Base-by-base conservation (phyloP, 1,140 invertebrate genomes). In the Bombus impatiens region DNA sequence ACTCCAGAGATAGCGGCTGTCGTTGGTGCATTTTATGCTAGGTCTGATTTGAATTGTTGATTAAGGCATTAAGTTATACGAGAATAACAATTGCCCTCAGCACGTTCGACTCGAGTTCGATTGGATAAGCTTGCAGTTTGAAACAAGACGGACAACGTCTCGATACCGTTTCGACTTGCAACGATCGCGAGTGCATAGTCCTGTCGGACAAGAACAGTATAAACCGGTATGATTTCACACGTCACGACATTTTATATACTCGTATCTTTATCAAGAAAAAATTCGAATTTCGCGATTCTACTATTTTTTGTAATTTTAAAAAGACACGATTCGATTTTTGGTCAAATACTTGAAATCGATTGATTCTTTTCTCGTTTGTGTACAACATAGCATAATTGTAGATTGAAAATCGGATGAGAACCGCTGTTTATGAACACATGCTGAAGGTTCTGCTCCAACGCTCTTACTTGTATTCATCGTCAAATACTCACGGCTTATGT, bases 1-100 rank as follows among this genome's bases (percentile, higher is more conserved):
- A n/a, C 42, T 12, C 3, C 8, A 8, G 32, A 65, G 87, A 81
- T 70, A 40, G 44, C 82, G 32, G 37, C 35, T 85, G 78, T 85
- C 65, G 74, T 77, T 79, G 72, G 37, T 82, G 83, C 82, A 87
- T 88, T 89, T 91, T 89, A 89, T 89, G 78, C 81, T 35, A n/a
- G 42, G 65, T 78, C 37, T 71, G 74, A 90, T 91, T 91, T 92
- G 89, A 92, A 89, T 92, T 92, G 92, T 92, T 89, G 87, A 91
- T 91, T 79, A 44, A 86, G 81, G 85, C 72, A 89, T 87, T 89
- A 88, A 89, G 88, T 90, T 91, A 90, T 88, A 78, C 88, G 76
- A 70, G 86, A 90, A 87, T 87, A 87, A 84, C 81, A 87, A 89
- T 90, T 85, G 87, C 86, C 68, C 75, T 4, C 65, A 28, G 53